phyloP scores from a whole-genome alignment of 2,113 vertebrate species.

The Pelusios castaneus region DNA sequence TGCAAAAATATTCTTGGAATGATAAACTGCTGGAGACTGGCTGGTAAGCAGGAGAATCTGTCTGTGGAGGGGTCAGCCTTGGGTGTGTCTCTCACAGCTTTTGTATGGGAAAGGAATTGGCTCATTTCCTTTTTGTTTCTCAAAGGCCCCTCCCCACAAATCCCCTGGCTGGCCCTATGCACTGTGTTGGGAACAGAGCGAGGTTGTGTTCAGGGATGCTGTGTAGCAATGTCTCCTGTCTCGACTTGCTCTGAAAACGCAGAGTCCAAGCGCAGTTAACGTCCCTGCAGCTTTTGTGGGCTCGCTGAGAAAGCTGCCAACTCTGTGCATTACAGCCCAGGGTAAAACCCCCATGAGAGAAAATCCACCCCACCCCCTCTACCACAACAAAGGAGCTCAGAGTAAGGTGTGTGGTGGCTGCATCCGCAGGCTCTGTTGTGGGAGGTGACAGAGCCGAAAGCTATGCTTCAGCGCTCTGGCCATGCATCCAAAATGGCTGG shows the following conservation, averaged over 20 bases:
- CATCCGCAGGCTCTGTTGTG: background rate
- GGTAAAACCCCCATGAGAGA: background rate
- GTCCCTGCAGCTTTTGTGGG: background rate
- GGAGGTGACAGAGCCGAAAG: background rate
- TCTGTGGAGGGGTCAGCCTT: background rate
- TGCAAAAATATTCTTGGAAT: background rate
- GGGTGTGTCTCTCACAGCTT: background rate
- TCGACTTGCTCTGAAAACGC: background rate
- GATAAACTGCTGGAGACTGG: background rate
- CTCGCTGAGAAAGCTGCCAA: background rate
- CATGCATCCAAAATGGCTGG: background rate
- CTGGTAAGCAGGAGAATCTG: background rate
- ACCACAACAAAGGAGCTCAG: background rate
- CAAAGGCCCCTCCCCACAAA: background rate
- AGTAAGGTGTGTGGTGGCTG: background rate
- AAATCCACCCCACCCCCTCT: background rate
- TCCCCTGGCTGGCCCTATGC: background rate
- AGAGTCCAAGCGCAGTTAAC: background rate
- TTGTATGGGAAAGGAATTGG: background rate
- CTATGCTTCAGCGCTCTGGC: background rate
- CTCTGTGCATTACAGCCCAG: background rate
- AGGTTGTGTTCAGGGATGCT: background rate
- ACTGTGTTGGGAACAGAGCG: background rate
- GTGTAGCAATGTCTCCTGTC: background rate
- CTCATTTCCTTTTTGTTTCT: background rate